phyloP scores from a whole-genome alignment of 2,797 vertebrate genomes.

The Fistularia tabacaria region DNA sequence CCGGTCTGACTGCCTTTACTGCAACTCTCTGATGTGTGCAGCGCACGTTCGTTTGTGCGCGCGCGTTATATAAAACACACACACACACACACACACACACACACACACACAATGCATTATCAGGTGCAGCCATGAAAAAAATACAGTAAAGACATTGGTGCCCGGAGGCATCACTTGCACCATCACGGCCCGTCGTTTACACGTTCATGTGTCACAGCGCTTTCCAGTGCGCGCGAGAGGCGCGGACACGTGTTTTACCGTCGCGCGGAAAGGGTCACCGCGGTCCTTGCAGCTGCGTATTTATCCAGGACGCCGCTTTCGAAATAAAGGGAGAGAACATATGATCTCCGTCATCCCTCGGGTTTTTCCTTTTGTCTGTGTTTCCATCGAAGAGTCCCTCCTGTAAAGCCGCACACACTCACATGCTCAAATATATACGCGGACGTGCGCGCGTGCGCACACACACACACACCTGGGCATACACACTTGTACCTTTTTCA shows the following conservation, averaged over 20 bases:
- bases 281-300: neutral
- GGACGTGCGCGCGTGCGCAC: neutral
- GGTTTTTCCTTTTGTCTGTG: too few species aligned
- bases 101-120: slow-evolving; percentile 10
- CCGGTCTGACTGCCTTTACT: slow-evolving; percentile 25
- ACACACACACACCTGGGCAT: neutral
- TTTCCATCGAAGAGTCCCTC: too few species aligned
- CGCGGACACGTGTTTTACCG: too few species aligned
- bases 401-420: neutral
- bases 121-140: slow-evolving; percentile 7
- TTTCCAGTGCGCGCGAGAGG: slow-evolving; percentile 13
- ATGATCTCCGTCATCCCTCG: too few species aligned
- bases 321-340: too few species aligned
- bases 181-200: slow-evolving; percentile 13
- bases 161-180: slow-evolving; percentile 45
- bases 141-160: slow-evolving; percentile 4
- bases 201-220: slow-evolving; percentile 31
- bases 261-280: too few species aligned
- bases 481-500: too few species aligned
- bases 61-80: neutral
- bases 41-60: too few species aligned
- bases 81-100: neutral
- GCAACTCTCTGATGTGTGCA: slow-evolving; percentile 22
- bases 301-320: too few species aligned
- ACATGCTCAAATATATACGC: neutral